Conservation (phyloP, 2,113 vertebrate species). For the human (Homo sapiens) region GRCh38 chr12:23760501-23761000, state of each 20-base stretch:
- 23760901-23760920: constrained; percentile 35
- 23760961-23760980: constrained; percentile 59
- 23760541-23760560: constrained; percentile 63
- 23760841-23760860: constrained; percentile 53
- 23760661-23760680: constrained; percentile 39
- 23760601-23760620: constrained; percentile 69
- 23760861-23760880: constrained; percentile 13
- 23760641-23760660: constrained; percentile 70
- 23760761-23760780: constrained; percentile 80
- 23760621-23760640: constrained; percentile 76
- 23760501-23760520: constrained; percentile 53
- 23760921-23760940: constrained; percentile 64
- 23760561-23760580: constrained; percentile 75
- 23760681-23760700: constrained; percentile 62
- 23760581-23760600: constrained; percentile 69
- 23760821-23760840: constrained; percentile 33
- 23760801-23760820: constrained; percentile 67
- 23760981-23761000: constrained; percentile 29
- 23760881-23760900: constrained; percentile 63
- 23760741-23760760: constrained; percentile 76
- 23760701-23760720: constrained; percentile 77
- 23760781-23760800: constrained; percentile 67
- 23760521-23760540: constrained; percentile 56
- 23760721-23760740: constrained; percentile 78
- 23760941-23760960: constrained; percentile 46